Base-by-base conservation (phyloP, 1,140 invertebrate genomes). In the Aphaenogaster rudis region DNA sequence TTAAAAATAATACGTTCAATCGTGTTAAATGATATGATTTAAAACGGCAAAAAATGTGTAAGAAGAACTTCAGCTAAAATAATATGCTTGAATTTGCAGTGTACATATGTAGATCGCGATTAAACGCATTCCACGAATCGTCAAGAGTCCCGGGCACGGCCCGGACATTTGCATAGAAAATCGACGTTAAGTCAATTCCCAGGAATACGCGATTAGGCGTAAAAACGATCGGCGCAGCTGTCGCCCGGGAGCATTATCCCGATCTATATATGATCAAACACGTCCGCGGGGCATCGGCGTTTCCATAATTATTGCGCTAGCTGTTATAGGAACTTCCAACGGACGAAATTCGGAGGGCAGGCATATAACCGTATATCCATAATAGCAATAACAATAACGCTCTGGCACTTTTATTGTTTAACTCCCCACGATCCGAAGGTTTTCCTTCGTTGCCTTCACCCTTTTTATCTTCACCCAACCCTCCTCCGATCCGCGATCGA, bases 91-190 rank as follows among this genome's bases (percentile, higher is more conserved):
- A 21, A 21, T 21, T 21, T 21, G 21, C 21, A 21, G 21, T 21
- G 21, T 21, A 21, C 28, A 28, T 28, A 28, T 80, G 64, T 72
- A 84, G 76, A 89, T 87, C 69, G 36, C 74, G 85, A 50, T 54
- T 85, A 79, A 78, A 86, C 76, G 67, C 74, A 80, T 74, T 54
- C 63, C 63, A 21, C 72, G 59, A 88, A 89, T 89, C 85, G 66
- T 77, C 69, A 50, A 39, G 78, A 28, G 54, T 79, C 52, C 61
- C 74, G n/a, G 57, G 36, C 86, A 36, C 79, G 69, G 76, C 50
- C 28, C 13, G 67, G 64, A 64, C 52, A 90, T 91, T 91, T 90
- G 84, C 91, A 92, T 92, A 86, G 79, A 91, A 89, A 90, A 89
- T 91, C 81, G 42, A 76, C 72, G 57, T 69, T 86, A 91, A 89